Percentiles rank a stretch among this genome's conserved stretches.
Evolutionary conservation across 1,140 invertebrate species (phyloP).

Genomic region (Tribolium castaneum): DNA sequence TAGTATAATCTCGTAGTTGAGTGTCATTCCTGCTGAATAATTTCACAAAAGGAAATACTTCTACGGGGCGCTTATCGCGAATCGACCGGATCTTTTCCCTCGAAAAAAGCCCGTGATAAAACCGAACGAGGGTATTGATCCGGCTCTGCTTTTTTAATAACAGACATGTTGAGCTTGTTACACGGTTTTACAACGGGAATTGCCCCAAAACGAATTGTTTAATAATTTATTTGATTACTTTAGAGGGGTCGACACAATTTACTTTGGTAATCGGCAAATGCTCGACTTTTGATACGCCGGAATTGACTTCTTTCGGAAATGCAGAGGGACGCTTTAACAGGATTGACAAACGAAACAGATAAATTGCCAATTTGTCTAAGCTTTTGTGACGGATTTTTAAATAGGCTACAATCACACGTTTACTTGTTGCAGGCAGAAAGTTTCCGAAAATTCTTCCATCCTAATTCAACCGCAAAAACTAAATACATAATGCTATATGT

Average conservation of each 20-base stretch:
- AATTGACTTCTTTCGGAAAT: background rate
- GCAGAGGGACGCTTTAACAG: background rate
- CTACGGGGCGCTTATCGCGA: constrained; percentile 13
- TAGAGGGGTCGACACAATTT: background rate
- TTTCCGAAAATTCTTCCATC: too few species aligned
- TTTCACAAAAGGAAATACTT: constrained; percentile 25
- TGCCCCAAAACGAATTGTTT: background rate
- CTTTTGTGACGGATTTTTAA: background rate
- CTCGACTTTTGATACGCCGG: background rate
- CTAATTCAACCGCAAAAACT: too few species aligned
- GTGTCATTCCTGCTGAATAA: constrained; percentile 18
- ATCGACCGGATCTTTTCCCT: background rate
- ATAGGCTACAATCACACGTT: background rate
- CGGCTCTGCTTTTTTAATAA: background rate
- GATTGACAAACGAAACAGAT: background rate
- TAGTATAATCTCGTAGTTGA: constrained; percentile 26
- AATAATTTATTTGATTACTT: background rate
- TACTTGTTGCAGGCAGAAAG: background rate
- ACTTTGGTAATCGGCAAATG: background rate
- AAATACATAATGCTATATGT: too few species aligned
- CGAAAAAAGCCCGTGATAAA: constrained; percentile 2
- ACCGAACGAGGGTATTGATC: constrained; percentile 1
- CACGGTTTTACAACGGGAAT: background rate
- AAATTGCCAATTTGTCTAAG: background rate
- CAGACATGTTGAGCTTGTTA: background rate